Conservation (phyloP, 2,113 vertebrate species). For the Lamprologus speciosus region DNA sequence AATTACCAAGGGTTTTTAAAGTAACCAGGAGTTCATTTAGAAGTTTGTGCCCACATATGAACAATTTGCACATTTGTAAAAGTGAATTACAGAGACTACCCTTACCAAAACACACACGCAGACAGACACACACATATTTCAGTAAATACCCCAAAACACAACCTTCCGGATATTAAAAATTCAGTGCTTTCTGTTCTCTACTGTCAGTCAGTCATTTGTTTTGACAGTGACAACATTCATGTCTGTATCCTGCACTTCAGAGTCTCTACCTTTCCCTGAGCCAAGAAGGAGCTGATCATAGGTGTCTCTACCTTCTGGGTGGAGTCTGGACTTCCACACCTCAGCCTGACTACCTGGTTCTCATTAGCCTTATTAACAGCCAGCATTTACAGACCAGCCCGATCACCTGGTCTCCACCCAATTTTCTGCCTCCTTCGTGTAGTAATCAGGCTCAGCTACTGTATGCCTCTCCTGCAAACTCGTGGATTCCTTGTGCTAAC, state of each 20-base stretch:
- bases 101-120: not conserved
- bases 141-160: not conserved
- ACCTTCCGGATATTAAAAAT: not conserved
- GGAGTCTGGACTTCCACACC: not conserved
- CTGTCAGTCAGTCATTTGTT: not conserved
- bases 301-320: not conserved
- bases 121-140: not conserved
- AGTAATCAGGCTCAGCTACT: not conserved
- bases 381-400: not conserved
- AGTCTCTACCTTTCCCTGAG: not conserved
- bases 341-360: not conserved
- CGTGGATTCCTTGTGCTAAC: not conserved
- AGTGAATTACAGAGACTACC: not conserved
- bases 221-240: not conserved
- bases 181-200: not conserved
- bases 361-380: not conserved
- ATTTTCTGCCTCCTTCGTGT: not conserved
- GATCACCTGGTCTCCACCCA: not conserved
- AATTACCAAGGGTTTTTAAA: constrained; percentile 17
- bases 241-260: not conserved
- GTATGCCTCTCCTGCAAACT: not conserved
- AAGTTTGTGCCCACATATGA: constrained; percentile 4
- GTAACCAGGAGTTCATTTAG: constrained; percentile 11
- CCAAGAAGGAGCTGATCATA: not conserved
- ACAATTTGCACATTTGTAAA: not conserved